These are phyloP conservation scores for Habropoda laboriosa DNA, from an alignment of 1,140 invertebrate genomes.

Conservation along the genomic window DNA sequence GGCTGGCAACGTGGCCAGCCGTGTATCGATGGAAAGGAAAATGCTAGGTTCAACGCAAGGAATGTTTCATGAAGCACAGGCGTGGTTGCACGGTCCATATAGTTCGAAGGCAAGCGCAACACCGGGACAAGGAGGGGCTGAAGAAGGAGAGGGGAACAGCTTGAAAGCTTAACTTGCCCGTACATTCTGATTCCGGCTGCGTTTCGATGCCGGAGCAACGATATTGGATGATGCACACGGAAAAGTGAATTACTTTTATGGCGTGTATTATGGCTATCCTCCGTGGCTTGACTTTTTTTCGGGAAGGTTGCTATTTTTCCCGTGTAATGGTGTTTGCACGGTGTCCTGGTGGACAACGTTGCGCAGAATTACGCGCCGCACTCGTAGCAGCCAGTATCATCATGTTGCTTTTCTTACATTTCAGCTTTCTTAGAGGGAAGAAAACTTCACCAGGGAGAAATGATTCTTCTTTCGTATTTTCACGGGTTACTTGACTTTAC, in stretches of 20 bases:
- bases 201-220: slow-evolving; percentile 22
- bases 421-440: too few species aligned
- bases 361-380: not conserved
- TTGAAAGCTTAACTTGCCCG: slow-evolving; percentile 19
- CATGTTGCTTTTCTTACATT: too few species aligned
- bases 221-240: slow-evolving; percentile 22
- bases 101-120: not conserved
- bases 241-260: slow-evolving; percentile 38
- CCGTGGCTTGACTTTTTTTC: not conserved
- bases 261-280: not conserved
- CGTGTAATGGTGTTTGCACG: not conserved
- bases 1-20: not conserved
- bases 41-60: not conserved
- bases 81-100: slow-evolving; percentile 8
- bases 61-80: slow-evolving; percentile 14
- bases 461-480: too few species aligned
- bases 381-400: too few species aligned
- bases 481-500: too few species aligned
- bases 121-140: too few species aligned
- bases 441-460: too few species aligned
- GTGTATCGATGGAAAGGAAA: not conserved
- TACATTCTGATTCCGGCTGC: slow-evolving; percentile 17
- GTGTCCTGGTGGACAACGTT: not conserved
- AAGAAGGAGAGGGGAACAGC: not conserved
- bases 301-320: not conserved